Evolutionary conservation across 2,797 vertebrate species (phyloP).

Genomic region (Aldrovandia affinis): DNA sequence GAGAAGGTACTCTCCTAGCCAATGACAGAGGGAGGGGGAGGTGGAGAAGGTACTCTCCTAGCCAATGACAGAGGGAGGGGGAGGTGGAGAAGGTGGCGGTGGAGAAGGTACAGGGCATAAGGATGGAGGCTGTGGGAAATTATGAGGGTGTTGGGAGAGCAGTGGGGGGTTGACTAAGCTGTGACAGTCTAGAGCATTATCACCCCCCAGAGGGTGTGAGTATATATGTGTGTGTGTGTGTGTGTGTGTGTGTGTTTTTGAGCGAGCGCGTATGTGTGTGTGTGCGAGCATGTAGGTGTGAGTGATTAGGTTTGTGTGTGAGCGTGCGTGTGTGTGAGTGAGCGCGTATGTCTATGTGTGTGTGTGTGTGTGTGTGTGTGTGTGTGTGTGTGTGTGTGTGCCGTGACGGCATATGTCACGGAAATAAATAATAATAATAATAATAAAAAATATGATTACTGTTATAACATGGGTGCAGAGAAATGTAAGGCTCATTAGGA

Average conservation of each 20-base stretch:
- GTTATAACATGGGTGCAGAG: not conserved
- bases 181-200: slow-evolving; percentile 52
- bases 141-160: no score
- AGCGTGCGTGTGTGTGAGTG: not conserved
- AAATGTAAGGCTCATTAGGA: not conserved
- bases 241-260: not conserved
- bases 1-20: no score
- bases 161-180: slow-evolving; percentile 48
- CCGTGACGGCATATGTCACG: not conserved
- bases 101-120: no score
- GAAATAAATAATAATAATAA: not conserved
- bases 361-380: not conserved
- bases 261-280: not conserved
- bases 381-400: not conserved
- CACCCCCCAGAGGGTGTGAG: slow-evolving; percentile 39
- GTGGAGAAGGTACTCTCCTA: no score
- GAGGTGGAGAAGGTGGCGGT: slow-evolving; percentile 11
- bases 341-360: not conserved
- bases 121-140: slow-evolving; percentile 31
- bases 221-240: slow-evolving; percentile 50
- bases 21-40: not conserved
- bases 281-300: not conserved
- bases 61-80: no score
- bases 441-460: no score
- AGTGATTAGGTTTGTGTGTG: no score